Percentiles rank a stretch among this genome's conserved stretches.
Evolutionary conservation across 2,888 invertebrate species (phyloP).

Genomic region (Drosophila incognita): DNA sequence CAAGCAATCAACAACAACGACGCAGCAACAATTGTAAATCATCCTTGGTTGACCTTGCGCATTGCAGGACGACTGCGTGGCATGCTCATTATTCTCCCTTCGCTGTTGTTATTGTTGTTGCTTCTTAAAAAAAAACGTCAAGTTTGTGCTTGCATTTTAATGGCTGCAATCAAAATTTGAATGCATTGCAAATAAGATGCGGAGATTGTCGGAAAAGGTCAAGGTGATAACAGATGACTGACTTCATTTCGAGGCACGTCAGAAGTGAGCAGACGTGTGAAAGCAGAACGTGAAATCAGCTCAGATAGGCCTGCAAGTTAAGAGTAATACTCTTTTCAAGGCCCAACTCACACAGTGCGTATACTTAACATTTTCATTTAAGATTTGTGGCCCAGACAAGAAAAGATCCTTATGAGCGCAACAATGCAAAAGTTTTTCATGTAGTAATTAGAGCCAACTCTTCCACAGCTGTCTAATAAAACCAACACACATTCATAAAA

Average conservation of each 20-base stretch:
- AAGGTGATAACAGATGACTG: constrained; percentile 40
- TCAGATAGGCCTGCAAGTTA: constrained; percentile 1
- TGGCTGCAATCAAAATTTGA: constrained; percentile 75
- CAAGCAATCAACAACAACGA: constrained; percentile 24
- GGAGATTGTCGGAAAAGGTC: constrained; percentile 50
- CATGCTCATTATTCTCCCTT: constrained; percentile 65
- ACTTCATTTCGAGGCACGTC: background rate
- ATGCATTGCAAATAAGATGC: constrained; percentile 67
- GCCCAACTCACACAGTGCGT: constrained; percentile 31
- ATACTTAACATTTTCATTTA: constrained; percentile 63
- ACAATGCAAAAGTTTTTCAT: constrained; percentile 59
- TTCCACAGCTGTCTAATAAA: constrained; percentile 4
- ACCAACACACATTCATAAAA: background rate
- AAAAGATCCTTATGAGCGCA: constrained; percentile 34
- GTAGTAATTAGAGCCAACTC: constrained; percentile 61
- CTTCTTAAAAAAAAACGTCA: constrained; percentile 40
- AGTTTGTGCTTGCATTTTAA: constrained; percentile 71
- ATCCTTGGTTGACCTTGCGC: constrained; percentile 75
- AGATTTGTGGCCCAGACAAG: constrained; percentile 32
- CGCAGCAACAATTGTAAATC: constrained; percentile 55
- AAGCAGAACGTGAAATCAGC: constrained; percentile 6
- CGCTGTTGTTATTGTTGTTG: constrained; percentile 28
- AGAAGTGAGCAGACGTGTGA: constrained; percentile 19
- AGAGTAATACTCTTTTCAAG: constrained; percentile 4
- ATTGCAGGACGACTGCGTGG: constrained; percentile 59